Evolutionary conservation across 92 coral and sea anemone genomes (phyloP).

Genomic region (Muricea muricata): DNA sequence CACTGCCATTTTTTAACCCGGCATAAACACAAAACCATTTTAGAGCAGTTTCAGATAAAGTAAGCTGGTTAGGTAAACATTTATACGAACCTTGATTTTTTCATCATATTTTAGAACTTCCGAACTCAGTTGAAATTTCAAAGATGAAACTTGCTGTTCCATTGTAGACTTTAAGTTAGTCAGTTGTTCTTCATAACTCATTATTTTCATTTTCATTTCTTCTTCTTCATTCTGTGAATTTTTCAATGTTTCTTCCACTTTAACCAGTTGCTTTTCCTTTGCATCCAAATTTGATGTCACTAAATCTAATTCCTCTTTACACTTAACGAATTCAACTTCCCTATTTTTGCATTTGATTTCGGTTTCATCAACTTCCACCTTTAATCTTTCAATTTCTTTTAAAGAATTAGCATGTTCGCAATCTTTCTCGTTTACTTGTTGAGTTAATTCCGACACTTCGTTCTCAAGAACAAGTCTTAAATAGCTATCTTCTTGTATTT

Average conservation of each 20-base stretch:
- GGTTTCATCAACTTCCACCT: slow-evolving; percentile 24
- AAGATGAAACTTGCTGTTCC: slow-evolving; percentile 96
- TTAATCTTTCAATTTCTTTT: slow-evolving; percentile 15
- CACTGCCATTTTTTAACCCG: too few relatives aligned
- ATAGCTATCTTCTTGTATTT: slow-evolving; percentile 62
- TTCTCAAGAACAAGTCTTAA: slow-evolving; percentile 47
- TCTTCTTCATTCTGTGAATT: slow-evolving; percentile 68
- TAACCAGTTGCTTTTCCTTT: slow-evolving; percentile 31
- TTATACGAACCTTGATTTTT: slow-evolving; percentile 81
- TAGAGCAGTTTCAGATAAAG: too few relatives aligned
- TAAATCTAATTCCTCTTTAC: slow-evolving; percentile 34
- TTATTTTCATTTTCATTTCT: slow-evolving; percentile 68
- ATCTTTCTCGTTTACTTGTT: slow-evolving; percentile 16
- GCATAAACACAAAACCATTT: too few relatives aligned
- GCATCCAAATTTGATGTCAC: slow-evolving; percentile 47
- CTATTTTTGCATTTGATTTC: neutral
- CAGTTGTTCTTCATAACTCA: slow-evolving; percentile 79
- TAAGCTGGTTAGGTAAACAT: too few relatives aligned
- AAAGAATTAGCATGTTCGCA: slow-evolving; percentile 14
- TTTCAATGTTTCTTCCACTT: slow-evolving; percentile 61
- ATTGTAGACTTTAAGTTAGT: slow-evolving; percentile 83
- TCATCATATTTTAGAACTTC: slow-evolving; percentile 92
- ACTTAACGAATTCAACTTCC: slow-evolving; percentile 10
- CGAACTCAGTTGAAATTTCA: slow-evolving; percentile 93
- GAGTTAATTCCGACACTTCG: slow-evolving; percentile 50